A percentile compares a stretch with the other conserved stretches of the same genome.
Conservation (phyloP, 2,797 vertebrate species). For the Capromys pilorides region DNA sequence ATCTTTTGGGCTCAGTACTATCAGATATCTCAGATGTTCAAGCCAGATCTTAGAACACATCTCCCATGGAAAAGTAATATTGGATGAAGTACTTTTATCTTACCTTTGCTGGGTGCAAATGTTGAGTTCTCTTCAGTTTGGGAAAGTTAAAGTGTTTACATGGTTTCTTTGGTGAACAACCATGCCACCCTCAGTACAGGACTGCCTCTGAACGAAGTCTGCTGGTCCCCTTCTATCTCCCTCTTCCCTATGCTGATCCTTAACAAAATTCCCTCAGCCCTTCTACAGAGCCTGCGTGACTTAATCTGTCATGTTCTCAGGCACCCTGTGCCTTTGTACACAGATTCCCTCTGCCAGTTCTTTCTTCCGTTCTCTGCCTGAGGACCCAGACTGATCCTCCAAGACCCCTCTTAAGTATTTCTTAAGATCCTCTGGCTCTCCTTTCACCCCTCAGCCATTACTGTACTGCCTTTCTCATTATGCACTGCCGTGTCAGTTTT, state of each 20-base stretch:
- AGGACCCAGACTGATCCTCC: not conserved
- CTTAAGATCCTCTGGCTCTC: too few species aligned
- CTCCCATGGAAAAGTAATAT: not conserved
- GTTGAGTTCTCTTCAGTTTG: not conserved
- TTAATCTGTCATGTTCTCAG: fast-evolving
- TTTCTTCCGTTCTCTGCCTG: not conserved
- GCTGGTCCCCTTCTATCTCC: not conserved
- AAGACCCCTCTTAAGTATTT: not conserved
- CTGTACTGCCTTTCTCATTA: not conserved
- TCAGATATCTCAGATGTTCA: too few species aligned
- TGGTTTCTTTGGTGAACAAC: not conserved
- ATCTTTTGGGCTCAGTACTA: too few species aligned
- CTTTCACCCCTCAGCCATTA: not conserved
- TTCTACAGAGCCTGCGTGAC: not conserved
- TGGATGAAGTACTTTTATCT: too few species aligned
- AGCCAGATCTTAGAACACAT: not conserved
- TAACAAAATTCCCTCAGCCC: not conserved
- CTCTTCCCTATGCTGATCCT: too few species aligned
- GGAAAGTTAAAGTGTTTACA: not conserved
- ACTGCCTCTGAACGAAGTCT: not conserved
- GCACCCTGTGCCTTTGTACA: fast-evolving
- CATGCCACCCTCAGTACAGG: fast-evolving
- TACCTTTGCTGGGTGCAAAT: too few species aligned
- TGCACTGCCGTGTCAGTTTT: not conserved
- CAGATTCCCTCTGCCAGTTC: not conserved